These are phyloP conservation scores for Rhagophthalmus giganteus DNA, from an alignment of 2,888 invertebrate species.

Conservation along the genomic window DNA sequence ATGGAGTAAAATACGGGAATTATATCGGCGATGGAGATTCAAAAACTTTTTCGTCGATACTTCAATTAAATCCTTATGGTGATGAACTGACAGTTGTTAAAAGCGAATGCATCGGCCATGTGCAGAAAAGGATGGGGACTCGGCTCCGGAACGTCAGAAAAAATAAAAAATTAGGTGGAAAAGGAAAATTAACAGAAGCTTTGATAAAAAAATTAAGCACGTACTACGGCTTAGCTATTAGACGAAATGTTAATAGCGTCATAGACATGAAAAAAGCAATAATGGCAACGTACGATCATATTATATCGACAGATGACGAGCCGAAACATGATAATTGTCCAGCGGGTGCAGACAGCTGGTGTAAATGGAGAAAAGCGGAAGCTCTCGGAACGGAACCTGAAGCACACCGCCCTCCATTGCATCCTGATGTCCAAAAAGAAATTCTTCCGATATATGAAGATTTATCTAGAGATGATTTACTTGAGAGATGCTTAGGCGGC, in stretches of 20 bases:
- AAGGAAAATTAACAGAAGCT: no score
- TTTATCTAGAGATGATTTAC: constrained; percentile 24
- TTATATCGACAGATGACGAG: constrained; percentile 26
- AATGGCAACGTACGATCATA: constrained; percentile 30
- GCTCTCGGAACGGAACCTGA: constrained; percentile 4
- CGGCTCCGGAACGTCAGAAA: no score
- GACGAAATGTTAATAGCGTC: constrained; percentile 22
- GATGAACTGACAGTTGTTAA: background rate
- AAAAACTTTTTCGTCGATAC: background rate
- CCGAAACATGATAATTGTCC: constrained; percentile 28
- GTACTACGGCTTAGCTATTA: no score
- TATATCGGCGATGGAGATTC: background rate
- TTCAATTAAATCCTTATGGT: background rate
- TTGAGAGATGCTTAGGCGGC: constrained; percentile 24
- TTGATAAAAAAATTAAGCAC: no score
- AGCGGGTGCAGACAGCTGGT: constrained; percentile 30
- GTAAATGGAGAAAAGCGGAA: constrained; percentile 29
- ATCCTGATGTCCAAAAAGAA: constrained; percentile 16
- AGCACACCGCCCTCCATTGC: background rate
- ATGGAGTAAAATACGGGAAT: background rate
- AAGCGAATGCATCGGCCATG: background rate
- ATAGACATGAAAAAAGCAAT: constrained; percentile 33
- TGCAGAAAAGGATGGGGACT: background rate
- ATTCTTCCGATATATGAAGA: constrained; percentile 27
- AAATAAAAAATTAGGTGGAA: no score